Evolutionary conservation across 2,113 vertebrate genomes (phyloP).

Genomic region (Xerus inauris): DNA sequence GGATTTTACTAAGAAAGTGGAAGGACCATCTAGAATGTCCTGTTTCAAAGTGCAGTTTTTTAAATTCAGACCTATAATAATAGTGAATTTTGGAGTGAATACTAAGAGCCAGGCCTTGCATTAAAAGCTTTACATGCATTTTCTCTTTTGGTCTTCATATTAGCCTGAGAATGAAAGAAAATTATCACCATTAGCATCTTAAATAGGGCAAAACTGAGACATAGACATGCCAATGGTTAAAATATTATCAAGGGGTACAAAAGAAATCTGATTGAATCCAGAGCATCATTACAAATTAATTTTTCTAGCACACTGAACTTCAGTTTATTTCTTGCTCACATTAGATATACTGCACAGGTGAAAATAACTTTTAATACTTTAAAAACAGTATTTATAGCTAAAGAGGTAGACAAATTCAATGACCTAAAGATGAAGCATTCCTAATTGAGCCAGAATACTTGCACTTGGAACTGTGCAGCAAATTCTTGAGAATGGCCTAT

Average conservation of each 20-base stretch:
- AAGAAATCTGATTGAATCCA: not conserved
- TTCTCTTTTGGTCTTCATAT: not conserved
- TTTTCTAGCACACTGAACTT: not conserved
- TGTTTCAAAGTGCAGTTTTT: not conserved
- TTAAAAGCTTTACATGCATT: not conserved
- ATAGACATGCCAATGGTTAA: not conserved
- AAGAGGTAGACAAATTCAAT: not conserved
- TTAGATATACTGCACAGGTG: not conserved
- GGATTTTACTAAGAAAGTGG: not conserved
- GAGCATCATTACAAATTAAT: not conserved
- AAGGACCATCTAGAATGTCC: not conserved
- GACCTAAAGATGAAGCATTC: not conserved
- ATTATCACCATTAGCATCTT: not conserved
- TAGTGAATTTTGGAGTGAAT: not conserved
- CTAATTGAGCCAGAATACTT: slow-evolving; percentile 15
- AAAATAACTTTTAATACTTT: not conserved
- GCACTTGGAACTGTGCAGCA: not conserved
- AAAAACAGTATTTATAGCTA: slow-evolving; percentile 1
- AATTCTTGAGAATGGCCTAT: slow-evolving; percentile 63
- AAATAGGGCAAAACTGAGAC: not conserved
- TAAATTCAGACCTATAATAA: not conserved
- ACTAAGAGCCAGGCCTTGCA: not conserved
- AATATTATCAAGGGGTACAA: not conserved
- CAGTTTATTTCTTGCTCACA: not conserved
- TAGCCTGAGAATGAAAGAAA: not conserved